A percentile compares a stretch with the other conserved stretches of the same genome.
Conservation (phyloP, 2,797 vertebrate genomes). For the Catostomus latipinnis region DNA sequence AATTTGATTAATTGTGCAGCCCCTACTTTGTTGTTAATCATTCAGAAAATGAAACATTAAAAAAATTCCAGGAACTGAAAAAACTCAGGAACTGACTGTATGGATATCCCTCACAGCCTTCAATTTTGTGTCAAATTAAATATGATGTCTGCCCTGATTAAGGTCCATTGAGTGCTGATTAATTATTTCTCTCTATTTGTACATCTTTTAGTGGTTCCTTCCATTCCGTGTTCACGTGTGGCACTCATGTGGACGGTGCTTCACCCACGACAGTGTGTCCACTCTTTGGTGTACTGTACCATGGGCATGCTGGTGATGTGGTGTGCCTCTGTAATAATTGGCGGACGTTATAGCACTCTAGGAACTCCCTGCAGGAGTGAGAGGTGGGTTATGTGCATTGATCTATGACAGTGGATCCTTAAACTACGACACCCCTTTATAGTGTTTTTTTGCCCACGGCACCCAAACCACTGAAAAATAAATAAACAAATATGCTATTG, state of each 20-base stretch:
- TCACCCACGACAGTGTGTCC: slow-evolving; percentile 88
- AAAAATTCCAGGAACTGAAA: too few species aligned
- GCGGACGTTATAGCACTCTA: slow-evolving; percentile 83
- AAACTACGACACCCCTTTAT: too few species aligned
- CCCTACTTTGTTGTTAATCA: too few species aligned
- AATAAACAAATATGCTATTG: too few species aligned
- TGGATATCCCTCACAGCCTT: too few species aligned
- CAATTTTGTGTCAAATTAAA: too few species aligned
- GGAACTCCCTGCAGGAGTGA: slow-evolving; percentile 77
- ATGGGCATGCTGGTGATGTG: slow-evolving; percentile 90
- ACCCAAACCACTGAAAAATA: too few species aligned
- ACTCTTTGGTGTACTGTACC: slow-evolving; percentile 81
- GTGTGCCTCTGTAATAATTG: slow-evolving; percentile 86
- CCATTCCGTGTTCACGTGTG: slow-evolving; percentile 89
- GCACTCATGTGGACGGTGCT: slow-evolving; percentile 88
- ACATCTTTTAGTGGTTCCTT: slow-evolving; percentile 85
- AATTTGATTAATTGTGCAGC: too few species aligned
- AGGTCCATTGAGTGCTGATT: not conserved
- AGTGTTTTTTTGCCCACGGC: too few species aligned
- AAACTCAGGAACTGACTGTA: too few species aligned
- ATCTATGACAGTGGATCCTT: not conserved
- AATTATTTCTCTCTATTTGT: slow-evolving; percentile 23
- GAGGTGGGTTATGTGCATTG: slow-evolving; percentile 73
- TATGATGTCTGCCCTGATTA: too few species aligned
- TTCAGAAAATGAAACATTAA: too few species aligned